phyloP scores from a whole-genome alignment of 2,113 vertebrate species.

The Hemibagrus wyckioides region DNA sequence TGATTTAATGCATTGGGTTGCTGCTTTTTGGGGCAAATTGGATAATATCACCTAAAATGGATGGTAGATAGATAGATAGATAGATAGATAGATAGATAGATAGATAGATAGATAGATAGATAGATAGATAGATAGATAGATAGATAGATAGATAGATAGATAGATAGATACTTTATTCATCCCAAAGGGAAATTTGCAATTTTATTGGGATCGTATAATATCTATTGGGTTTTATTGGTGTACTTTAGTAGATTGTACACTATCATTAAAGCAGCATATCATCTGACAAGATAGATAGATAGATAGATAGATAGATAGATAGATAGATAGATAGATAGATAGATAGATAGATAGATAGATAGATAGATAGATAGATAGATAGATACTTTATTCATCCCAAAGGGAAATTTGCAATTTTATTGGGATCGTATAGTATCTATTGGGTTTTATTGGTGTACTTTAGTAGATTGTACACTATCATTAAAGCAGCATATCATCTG shows the following conservation, averaged over 20 bases:
- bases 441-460: too few species aligned
- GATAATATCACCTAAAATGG: not conserved
- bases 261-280: not conserved
- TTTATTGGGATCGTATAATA: too few species aligned
- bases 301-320: too few species aligned
- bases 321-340: not conserved
- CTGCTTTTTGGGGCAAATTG: not conserved
- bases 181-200: too few species aligned
- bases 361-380: constrained; percentile 10
- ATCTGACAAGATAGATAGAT: too few species aligned
- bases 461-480: not conserved
- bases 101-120: not conserved
- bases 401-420: not conserved
- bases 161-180: too few species aligned
- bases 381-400: too few species aligned
- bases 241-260: not conserved
- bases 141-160: not conserved
- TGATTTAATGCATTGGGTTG: not conserved
- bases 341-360: not conserved
- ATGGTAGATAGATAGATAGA: not conserved
- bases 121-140: not conserved
- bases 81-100: not conserved
- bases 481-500: not conserved
- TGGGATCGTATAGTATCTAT: too few species aligned
- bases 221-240: too few species aligned